A percentile compares a stretch with the other conserved stretches of the same genome.
These are phyloP conservation scores for Rhinoraja longicauda DNA, from an alignment of 2,797 vertebrate genomes.

Conservation along the genomic window DNA sequence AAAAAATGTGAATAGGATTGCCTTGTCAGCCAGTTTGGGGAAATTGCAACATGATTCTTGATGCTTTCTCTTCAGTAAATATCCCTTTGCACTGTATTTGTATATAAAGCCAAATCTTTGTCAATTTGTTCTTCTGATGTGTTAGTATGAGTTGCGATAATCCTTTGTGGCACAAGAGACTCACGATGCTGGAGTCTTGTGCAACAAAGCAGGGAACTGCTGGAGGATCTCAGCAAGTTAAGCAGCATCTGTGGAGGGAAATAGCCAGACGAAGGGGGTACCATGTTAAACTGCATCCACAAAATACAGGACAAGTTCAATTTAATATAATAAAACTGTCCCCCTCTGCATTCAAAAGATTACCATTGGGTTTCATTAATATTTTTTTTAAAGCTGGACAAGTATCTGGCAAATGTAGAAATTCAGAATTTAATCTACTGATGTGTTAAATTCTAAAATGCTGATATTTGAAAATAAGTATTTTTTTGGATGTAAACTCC, in stretches of 20 bases:
- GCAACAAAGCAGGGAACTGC: too few relatives aligned
- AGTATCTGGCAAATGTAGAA: neutral
- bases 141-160: neutral
- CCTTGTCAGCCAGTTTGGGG: neutral
- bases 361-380: neutral
- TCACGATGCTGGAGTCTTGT: too few relatives aligned
- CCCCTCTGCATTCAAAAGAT: neutral
- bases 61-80: neutral
- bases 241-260: too few relatives aligned
- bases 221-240: too few relatives aligned
- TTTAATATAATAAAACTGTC: neutral
- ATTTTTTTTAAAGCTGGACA: neutral
- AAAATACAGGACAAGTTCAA: neutral
- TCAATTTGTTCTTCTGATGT: neutral
- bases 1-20: neutral
- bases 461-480: neutral
- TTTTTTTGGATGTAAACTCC: slow-evolving; percentile 25
- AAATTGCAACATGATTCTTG: neutral
- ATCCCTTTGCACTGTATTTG: neutral
- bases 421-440: neutral
- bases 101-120: neutral
- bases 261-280: too few relatives aligned
- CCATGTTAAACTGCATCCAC: neutral
- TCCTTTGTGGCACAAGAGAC: neutral
- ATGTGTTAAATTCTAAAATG: neutral